A percentile compares a stretch with the other conserved stretches of the same genome.
Conservation (phyloP, 2,888 invertebrate species). For the Cryptophagus acutangulus region DNA sequence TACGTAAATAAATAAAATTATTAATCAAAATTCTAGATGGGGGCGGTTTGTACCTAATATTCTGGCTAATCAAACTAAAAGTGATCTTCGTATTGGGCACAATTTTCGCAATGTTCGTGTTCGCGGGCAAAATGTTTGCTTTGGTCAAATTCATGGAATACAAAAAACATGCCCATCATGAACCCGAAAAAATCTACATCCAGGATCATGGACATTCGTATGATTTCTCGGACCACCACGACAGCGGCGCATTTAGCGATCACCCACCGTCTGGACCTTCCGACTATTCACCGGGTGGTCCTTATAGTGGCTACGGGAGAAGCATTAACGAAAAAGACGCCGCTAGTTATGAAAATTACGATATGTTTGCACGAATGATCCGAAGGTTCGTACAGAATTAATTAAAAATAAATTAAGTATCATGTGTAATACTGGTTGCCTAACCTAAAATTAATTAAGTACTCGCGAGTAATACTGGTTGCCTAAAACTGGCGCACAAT, state of each 20-base stretch:
- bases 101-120: conserved; percentile 36
- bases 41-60: conserved; percentile 37
- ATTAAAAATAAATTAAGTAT: too few relatives aligned
- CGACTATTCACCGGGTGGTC: background rate
- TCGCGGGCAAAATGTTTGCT: conserved; percentile 40
- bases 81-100: conserved; percentile 39
- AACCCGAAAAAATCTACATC: conserved; percentile 29
- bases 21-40: conserved; percentile 27
- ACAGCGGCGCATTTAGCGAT: background rate
- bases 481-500: too few relatives aligned
- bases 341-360: conserved; percentile 5
- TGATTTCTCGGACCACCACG: too few relatives aligned
- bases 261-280: background rate
- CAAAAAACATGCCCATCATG: conserved; percentile 24
- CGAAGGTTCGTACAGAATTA: too few relatives aligned
- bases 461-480: too few relatives aligned
- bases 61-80: conserved; percentile 42
- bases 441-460: too few relatives aligned
- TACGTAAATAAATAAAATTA: conserved; percentile 15
- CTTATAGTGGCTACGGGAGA: too few relatives aligned
- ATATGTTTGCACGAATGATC: conserved; percentile 6
- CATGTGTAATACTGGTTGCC: too few relatives aligned
- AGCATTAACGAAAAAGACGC: background rate
- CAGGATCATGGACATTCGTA: conserved; percentile 8
- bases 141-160: conserved; percentile 36